A percentile compares a stretch with the other conserved stretches of the same genome.
Evolutionary conservation across 2,113 vertebrate genomes (phyloP).

Genomic region (Lates calcarifer): DNA sequence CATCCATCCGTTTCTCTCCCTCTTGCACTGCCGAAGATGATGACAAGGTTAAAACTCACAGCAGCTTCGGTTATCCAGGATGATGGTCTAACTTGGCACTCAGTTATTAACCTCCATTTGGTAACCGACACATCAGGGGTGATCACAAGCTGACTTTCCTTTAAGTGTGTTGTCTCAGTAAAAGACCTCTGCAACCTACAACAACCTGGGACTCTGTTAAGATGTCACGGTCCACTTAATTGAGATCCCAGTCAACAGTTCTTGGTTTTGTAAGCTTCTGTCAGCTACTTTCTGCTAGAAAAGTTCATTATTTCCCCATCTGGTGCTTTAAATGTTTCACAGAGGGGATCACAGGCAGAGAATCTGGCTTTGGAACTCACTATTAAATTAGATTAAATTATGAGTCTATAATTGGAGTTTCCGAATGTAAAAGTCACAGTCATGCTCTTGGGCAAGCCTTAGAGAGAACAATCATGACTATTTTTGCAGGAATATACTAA

Average conservation of each 20-base stretch:
- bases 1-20: neutral
- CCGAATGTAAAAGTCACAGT: slow-evolving; percentile 35
- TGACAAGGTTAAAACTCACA: slow-evolving; percentile 31
- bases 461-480: slow-evolving; percentile 17
- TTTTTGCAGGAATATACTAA: slow-evolving; percentile 22
- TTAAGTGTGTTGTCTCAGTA: neutral
- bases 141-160: neutral
- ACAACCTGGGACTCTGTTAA: neutral
- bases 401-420: slow-evolving; percentile 58
- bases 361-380: slow-evolving; percentile 51
- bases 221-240: slow-evolving; percentile 35
- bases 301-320: slow-evolving; percentile 71
- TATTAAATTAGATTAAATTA: slow-evolving; percentile 68
- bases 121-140: neutral
- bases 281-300: slow-evolving; percentile 51
- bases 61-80: neutral
- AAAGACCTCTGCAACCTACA: slow-evolving; percentile 11
- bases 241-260: slow-evolving; percentile 28
- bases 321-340: slow-evolving; percentile 60
- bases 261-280: slow-evolving; percentile 50
- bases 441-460: neutral
- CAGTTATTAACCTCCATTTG: neutral
- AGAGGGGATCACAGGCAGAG: slow-evolving; percentile 49
- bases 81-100: neutral
- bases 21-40: neutral